Base-by-base conservation (phyloP, 2,113 vertebrate species). In the Loxodonta africana region DNA sequence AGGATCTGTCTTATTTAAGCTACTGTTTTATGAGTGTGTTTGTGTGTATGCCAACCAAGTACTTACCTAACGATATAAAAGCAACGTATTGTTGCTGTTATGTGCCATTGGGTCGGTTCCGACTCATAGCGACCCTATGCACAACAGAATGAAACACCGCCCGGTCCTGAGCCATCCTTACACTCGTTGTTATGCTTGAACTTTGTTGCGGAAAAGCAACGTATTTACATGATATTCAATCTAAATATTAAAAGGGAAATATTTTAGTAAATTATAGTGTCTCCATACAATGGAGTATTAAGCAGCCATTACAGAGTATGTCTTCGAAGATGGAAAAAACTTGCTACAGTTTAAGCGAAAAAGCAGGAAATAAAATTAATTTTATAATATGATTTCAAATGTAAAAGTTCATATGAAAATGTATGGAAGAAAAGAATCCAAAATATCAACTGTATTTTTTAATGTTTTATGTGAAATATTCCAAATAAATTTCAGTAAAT, bases 311-410 rank as follows among this genome's bases (percentile, higher is more conserved):
- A 33, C 14, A 88, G 65, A 46, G 46, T 44, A 53, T 74, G 18
- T 65, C 30, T 92, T 78, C 67, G 53, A 65, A n/a, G 63, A 67
- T 62, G 41, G 30, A 18, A 76, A 78, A 30, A 62, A 3, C 2
- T 65, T 81, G 30, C 80, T 86, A 21, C 20, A 90, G 51, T 82
- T 89, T 53, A 82, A 82, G 33, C 33, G 4, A 91, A 83, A 95
- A 28, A 18, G n/a, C 2, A 26, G 1, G 0, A 60, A 44, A 41
- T 51, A 78, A 74, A 82, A 86, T 41, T 46, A 89, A 65, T 46
- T 88, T 78, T 76, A 20, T 23, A 37, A 25, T 30, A 26, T 53
- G 4, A 88, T 73, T 80, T 89, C 23, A 92, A 69, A 65, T 78
- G 7, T 48, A 87, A 88, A 88, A 81, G 88, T 46, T 3, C 17